Evolutionary conservation across 2,113 vertebrate genomes (phyloP), one percentile per base, ranked within the genome.

Genomic region (Hyperopisus bebe): DNA sequence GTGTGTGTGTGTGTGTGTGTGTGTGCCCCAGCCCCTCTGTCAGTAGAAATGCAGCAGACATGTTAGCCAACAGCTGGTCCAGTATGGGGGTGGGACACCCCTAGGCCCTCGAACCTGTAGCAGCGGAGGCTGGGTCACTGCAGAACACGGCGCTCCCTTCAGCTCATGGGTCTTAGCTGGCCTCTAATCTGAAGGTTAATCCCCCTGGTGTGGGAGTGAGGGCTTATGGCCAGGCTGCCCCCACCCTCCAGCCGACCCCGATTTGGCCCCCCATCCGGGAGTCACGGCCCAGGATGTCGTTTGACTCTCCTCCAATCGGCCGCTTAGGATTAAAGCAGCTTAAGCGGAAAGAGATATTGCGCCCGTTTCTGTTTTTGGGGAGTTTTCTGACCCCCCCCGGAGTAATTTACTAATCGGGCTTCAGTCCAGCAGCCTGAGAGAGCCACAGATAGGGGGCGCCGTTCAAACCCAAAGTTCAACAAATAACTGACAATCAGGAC

Each of bases 181-280:
- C 88, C 77, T 80, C 85, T 95, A 90, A 93, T 92, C 66, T 92
- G 31, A 15, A 39, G 62, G 58, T 92, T 47, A 91, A 92, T 87
- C 91, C 86, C 46, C 88, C 89, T 91, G 89, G 88, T 74, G 89
- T 58, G 90, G 92, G 90, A 92, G 91, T 89, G 74, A 88, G 27
- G 55, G 31, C 9, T 48, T 39, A 10, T 58, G 58, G 48, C 44
- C 42, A 48, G 42, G 24, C 44, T 10, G 17, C 3, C 5, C 8
- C 8, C 39, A 11, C 74, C 82, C 19, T 7, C 31, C 19, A 7
- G 21, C 21, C 21, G 21, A 46, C 24, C 21, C 21, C 24, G 39
- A 19, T 17, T 83, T 8, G 55, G 27, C 17, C 70, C 70, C 74
- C 74, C 17, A 17, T 39, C 31, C 8, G 13, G 58, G n/a, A 66